Conservation (phyloP, 2,797 vertebrate genomes). For the Enteromius afrohamiltoni region DNA sequence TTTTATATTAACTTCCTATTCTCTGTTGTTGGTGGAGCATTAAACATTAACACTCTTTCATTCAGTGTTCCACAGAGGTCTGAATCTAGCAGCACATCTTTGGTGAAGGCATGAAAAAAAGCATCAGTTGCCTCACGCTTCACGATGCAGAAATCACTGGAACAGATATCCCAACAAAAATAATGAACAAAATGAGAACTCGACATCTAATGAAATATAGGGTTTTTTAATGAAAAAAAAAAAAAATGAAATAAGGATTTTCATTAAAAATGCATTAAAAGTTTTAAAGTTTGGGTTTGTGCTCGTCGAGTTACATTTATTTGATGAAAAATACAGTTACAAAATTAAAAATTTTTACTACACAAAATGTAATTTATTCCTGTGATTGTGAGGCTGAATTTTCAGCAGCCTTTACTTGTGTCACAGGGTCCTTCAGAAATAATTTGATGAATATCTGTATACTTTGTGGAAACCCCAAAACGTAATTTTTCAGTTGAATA, state of each 20-base stretch:
- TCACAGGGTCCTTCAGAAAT: not conserved
- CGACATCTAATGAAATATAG: slow-evolving; percentile 7
- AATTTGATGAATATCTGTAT: not conserved
- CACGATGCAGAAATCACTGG: not conserved
- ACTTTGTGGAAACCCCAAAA: not conserved
- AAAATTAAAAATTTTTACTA: not conserved
- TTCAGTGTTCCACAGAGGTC: slow-evolving; percentile 52
- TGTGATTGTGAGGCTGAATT: not conserved
- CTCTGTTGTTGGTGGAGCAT: slow-evolving; percentile 57
- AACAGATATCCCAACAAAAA: slow-evolving; percentile 17
- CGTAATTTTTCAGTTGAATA: not conserved
- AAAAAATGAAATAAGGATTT: not conserved
- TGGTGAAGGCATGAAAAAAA: slow-evolving; percentile 47
- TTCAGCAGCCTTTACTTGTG: not conserved
- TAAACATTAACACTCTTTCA: slow-evolving; percentile 60
- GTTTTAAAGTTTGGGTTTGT: not conserved
- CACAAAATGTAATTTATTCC: not conserved
- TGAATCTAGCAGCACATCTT: slow-evolving; percentile 49
- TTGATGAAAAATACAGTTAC: not conserved
- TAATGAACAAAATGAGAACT: not conserved
- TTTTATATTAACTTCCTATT: slow-evolving; percentile 56
- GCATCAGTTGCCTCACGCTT: slow-evolving; percentile 26
- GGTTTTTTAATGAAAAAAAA: not conserved
- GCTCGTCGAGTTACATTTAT: not conserved
- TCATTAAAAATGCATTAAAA: not conserved